Evolutionary conservation across 2,888 invertebrate species (phyloP).

Genomic region (Macaria notata): DNA sequence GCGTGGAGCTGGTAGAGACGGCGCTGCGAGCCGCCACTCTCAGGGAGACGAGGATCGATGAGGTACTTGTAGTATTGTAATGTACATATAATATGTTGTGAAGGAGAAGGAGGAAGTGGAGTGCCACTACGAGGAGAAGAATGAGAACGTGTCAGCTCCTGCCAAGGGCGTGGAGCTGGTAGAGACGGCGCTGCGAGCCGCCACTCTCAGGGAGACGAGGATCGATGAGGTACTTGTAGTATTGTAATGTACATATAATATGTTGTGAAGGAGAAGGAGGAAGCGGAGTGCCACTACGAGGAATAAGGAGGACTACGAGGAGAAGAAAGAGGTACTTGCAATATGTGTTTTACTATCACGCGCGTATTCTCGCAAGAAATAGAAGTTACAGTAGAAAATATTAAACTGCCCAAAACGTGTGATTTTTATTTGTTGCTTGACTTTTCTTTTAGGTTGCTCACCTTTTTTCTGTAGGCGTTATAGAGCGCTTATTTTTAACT

Average conservation of each 20-base stretch:
- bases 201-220: conserved; percentile 83
- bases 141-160: conserved; percentile 60
- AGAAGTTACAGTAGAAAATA: too few relatives aligned
- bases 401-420: too few relatives aligned
- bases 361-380: too few relatives aligned
- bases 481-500: too few relatives aligned
- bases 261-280: conserved; percentile 64
- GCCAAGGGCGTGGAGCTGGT: conserved; percentile 61
- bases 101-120: conserved; percentile 76
- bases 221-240: conserved; percentile 70
- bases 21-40: conserved; percentile 54
- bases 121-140: conserved; percentile 77
- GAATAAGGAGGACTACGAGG: conserved; percentile 74
- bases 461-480: too few relatives aligned
- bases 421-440: too few relatives aligned
- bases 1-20: conserved; percentile 61
- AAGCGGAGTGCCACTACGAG: conserved; percentile 76
- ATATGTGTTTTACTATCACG: too few relatives aligned
- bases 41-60: conserved; percentile 85
- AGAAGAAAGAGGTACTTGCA: conserved; percentile 73
- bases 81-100: background rate
- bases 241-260: conserved; percentile 1
- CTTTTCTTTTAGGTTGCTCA: too few relatives aligned
- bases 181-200: conserved; percentile 50
- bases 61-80: conserved; percentile 25